phyloP scores from a whole-genome alignment of 2,888 invertebrate species.

The Gonocerus acuteangulatus region DNA sequence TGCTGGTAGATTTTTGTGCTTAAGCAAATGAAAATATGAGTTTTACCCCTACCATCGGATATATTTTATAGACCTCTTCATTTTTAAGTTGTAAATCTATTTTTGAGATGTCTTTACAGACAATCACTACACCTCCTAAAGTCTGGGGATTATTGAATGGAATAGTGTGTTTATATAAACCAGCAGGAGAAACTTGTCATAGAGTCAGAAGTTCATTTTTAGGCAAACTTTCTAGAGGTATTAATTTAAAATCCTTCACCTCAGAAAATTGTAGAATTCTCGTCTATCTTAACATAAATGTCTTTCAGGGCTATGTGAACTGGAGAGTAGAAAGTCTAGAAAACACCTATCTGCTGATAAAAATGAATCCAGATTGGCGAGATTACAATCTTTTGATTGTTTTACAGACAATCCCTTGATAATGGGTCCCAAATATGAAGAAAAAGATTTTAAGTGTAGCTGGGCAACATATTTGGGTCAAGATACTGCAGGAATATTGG shows the following conservation, averaged over 20 bases:
- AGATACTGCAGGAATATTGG: conserved; percentile 64
- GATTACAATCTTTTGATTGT: conserved; percentile 55
- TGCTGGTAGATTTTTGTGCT: too few relatives aligned
- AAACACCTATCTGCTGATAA: conserved; percentile 54
- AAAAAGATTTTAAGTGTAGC: conserved; percentile 56
- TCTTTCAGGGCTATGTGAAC: conserved; percentile 60
- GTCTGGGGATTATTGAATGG: conserved; percentile 66
- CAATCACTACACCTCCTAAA: conserved; percentile 37
- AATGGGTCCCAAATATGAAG: conserved; percentile 66
- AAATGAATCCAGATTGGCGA: conserved; percentile 54
- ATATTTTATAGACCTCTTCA: too few relatives aligned
- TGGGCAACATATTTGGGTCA: conserved; percentile 55
- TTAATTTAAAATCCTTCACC: too few relatives aligned
- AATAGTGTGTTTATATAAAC: conserved; percentile 71
- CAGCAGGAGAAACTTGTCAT: conserved; percentile 46
- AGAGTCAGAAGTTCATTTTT: conserved; percentile 18
- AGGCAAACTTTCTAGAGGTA: conserved; percentile 29
- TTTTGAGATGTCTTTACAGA: too few relatives aligned
- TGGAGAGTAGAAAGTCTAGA: conserved; percentile 55
- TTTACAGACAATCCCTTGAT: conserved; percentile 67
- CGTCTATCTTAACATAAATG: not conserved
- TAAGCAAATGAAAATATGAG: too few relatives aligned
- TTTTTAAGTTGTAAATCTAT: too few relatives aligned
- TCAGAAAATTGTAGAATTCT: not conserved
- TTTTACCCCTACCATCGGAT: too few relatives aligned